Percentiles rank a stretch among this genome's conserved stretches.
phyloP scores from a whole-genome alignment of 2,797 vertebrate species.

The Delichon dasypus region DNA sequence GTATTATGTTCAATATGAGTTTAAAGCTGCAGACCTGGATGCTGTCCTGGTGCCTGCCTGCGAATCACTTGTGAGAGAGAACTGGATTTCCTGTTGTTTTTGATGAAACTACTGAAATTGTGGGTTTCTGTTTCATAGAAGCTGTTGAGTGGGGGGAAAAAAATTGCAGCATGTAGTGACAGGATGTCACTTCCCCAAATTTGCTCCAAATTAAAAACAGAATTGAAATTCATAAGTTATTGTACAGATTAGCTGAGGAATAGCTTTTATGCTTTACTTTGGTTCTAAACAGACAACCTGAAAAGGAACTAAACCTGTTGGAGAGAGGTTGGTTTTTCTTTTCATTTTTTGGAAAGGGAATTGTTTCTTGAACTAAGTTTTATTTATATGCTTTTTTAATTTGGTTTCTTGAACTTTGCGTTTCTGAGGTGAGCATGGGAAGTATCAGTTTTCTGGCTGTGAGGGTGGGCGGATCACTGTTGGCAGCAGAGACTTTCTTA shows the following conservation, averaged over 20 bases:
- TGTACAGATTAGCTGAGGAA: background rate
- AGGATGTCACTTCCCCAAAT: background rate
- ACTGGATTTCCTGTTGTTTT: constrained; percentile 3
- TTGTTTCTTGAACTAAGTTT: background rate
- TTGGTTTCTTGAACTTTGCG: background rate
- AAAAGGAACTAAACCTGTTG: background rate
- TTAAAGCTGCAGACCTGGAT: background rate
- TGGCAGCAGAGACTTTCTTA: background rate
- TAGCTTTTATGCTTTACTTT: background rate
- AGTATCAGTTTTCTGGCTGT: constrained; percentile 33
- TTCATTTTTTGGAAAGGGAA: background rate
- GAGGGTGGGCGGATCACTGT: background rate
- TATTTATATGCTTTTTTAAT: background rate
- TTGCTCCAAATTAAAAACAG: background rate
- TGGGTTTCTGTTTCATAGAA: constrained; percentile 3
- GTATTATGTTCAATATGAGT: background rate
- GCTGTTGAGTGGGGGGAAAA: background rate
- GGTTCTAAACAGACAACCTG: background rate
- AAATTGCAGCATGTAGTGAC: background rate
- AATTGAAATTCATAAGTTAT: background rate
- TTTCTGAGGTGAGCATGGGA: background rate
- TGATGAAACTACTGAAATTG: background rate
- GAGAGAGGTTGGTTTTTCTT: background rate
- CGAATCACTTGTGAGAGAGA: background rate
- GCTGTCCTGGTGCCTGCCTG: background rate